Base-by-base conservation (phyloP, 2,113 vertebrate species). In the Strix uralensis region DNA sequence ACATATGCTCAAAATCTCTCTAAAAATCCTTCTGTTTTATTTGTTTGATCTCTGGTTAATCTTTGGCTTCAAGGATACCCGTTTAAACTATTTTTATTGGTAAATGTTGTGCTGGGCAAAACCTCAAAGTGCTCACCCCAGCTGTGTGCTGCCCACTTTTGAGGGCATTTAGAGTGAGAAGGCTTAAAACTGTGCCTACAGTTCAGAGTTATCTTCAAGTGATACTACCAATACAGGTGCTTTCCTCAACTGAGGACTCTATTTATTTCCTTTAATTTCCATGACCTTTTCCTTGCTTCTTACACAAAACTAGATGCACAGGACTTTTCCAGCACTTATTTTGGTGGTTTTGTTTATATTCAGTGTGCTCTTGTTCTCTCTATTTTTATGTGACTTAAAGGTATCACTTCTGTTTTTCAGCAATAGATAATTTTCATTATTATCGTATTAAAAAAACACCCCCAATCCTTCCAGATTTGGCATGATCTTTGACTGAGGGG, bases 141-240 rank as follows among this genome's bases (percentile, higher is more conserved):
- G 32, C 40, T 38, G 6, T 21, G 0, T n/a, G 9, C 36, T 58
- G 6, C 7, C 54, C 32, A 5, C n/a, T 36, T 13, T 5, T 1
- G 5, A 34, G n/a, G 47, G 49, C 32, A 14, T 16, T n/a, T 12
- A 5, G 15, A 18, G 59, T 10, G 26, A 54, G n/a, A 46, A 20
- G 25, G 17, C 25, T 46, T 25, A 30, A 40, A 46, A 21, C 3
- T 46, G 27, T 30, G 34, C 4, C 30, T 12, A 14, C 9, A 26
- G 10, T 3, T 9, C 10, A 59, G 34, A 9, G 2, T 12, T 6
- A 17, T 11, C 10, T 47, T 42, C 16, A 63, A 3, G 21, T 6
- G 52, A 23, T 22, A 22, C 6, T 10, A 25, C 10, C 57, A 22
- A 4, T 2, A 14, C 3, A 40, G 52, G 22, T 9, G 30, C 47